These are phyloP conservation scores for Seriola quinqueradiata DNA, from an alignment of 2,113 vertebrate genomes.

Conservation along the genomic window DNA sequence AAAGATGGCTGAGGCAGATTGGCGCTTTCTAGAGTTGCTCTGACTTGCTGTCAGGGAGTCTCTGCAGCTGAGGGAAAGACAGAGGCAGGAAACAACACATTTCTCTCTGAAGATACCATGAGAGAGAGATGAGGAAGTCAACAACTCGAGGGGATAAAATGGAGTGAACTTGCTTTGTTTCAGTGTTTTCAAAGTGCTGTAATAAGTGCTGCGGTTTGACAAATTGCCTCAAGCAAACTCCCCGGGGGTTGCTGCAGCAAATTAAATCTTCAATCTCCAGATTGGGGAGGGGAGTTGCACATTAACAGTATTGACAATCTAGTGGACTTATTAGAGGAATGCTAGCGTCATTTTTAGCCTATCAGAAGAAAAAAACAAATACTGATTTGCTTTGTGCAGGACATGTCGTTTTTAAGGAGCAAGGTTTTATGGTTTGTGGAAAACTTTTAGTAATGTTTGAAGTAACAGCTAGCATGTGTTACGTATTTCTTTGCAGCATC, in stretches of 20 bases:
- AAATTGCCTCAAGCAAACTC: constrained; percentile 66
- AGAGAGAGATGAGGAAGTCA: constrained; percentile 63
- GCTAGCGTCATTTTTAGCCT: neutral
- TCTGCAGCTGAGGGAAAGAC: constrained; percentile 44
- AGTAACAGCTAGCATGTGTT: constrained; percentile 7
- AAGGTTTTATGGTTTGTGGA: neutral
- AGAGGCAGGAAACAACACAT: constrained; percentile 61
- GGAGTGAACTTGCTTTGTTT: constrained; percentile 68
- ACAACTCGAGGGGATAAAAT: constrained; percentile 67
- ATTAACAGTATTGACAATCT: constrained; percentile 45
- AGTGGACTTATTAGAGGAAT: constrained; percentile 10
- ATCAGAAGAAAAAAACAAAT: neutral
- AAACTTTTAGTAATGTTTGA: constrained; percentile 17
- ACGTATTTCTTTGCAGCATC: constrained; percentile 23
- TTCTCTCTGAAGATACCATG: constrained; percentile 67
- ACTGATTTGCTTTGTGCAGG: neutral
- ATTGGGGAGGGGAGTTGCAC: constrained; percentile 11
- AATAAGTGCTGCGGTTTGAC: constrained; percentile 74
- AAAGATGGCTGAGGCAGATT: constrained; percentile 64
- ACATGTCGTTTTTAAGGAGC: neutral
- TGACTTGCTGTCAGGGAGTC: constrained; percentile 56
- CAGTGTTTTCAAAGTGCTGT: constrained; percentile 63
- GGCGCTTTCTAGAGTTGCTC: constrained; percentile 58
- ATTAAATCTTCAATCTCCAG: constrained; percentile 61
- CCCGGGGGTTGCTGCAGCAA: constrained; percentile 54